Percentiles rank a stretch among this genome's conserved stretches.
These are phyloP conservation scores for Isaurus tuberculatus DNA, from an alignment of 92 coral and sea anemone genomes.

Conservation along the genomic window DNA sequence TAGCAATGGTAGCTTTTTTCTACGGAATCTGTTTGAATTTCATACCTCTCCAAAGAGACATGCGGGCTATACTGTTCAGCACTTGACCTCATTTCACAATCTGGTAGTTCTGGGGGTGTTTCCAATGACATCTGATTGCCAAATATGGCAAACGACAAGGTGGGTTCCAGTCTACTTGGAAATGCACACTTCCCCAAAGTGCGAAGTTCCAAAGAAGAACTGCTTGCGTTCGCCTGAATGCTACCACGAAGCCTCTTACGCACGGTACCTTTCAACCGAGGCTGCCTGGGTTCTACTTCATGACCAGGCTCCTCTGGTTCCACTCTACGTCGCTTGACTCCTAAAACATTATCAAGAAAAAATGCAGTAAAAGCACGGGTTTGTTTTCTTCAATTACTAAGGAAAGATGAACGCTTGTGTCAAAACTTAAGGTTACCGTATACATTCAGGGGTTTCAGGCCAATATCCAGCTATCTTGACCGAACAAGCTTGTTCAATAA, in stretches of 20 bases:
- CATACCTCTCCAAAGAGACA: conserved; percentile 14
- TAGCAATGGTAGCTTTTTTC: no score
- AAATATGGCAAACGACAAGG: conserved; percentile 79
- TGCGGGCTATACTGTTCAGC: neutral
- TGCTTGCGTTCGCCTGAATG: conserved; percentile 60
- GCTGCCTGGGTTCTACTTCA: conserved; percentile 51
- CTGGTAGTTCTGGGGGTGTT: conserved; percentile 58
- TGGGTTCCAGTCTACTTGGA: conserved; percentile 79
- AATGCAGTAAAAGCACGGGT: neutral
- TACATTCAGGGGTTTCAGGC: no score
- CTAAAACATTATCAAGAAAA: neutral
- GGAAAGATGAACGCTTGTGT: no score
- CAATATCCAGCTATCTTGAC: no score
- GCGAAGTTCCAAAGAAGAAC: conserved; percentile 51
- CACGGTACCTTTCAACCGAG: conserved; percentile 73
- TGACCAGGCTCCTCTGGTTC: conserved; percentile 60
- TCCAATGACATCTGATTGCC: conserved; percentile 81
- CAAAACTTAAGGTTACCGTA: no score
- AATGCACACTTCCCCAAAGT: conserved; percentile 70
- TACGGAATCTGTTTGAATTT: no score
- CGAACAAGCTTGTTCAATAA: no score
- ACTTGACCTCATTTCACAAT: neutral
- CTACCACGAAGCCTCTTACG: conserved; percentile 75
- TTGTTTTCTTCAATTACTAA: neutral
- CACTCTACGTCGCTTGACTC: conserved; percentile 51